A percentile compares a stretch with the other conserved stretches of the same genome.
phyloP scores from a whole-genome alignment of 2,113 vertebrate genomes.

The Mastomys natalensis region DNA sequence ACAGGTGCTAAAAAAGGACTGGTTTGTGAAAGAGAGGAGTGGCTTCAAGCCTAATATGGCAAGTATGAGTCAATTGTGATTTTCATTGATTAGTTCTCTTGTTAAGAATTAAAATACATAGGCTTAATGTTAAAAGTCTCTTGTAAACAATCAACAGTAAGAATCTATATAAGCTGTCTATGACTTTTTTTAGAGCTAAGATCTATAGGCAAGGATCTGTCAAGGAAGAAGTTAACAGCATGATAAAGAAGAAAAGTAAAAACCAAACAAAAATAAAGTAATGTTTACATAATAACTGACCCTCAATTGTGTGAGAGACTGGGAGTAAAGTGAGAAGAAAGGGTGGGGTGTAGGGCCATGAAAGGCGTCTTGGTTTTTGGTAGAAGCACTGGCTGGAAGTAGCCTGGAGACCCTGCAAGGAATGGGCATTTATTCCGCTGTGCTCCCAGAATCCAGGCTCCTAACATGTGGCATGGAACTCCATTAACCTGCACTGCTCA shows the following conservation, averaged over 20 bases:
- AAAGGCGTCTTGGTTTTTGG: no score
- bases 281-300: not conserved
- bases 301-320: not conserved
- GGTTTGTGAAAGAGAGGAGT: not conserved
- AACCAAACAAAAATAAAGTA: constrained; percentile 2
- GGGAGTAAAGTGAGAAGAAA: constrained; percentile 14
- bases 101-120: not conserved
- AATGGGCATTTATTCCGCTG: no score
- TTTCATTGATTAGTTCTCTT: not conserved
- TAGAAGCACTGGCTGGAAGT: no score
- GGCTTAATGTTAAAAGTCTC: not conserved
- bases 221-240: constrained; percentile 17
- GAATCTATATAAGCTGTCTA: not conserved
- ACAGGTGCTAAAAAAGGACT: not conserved
- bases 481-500: no score
- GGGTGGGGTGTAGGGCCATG: no score
- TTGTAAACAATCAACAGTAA: not conserved
- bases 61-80: not conserved
- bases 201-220: not conserved
- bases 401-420: no score
- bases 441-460: no score
- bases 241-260: constrained; percentile 11
- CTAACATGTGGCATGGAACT: no score
- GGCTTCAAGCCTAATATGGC: not conserved
- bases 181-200: not conserved